Evolutionary conservation across 2,888 invertebrate species (phyloP).

Genomic region (Leucoptera coffeella): DNA sequence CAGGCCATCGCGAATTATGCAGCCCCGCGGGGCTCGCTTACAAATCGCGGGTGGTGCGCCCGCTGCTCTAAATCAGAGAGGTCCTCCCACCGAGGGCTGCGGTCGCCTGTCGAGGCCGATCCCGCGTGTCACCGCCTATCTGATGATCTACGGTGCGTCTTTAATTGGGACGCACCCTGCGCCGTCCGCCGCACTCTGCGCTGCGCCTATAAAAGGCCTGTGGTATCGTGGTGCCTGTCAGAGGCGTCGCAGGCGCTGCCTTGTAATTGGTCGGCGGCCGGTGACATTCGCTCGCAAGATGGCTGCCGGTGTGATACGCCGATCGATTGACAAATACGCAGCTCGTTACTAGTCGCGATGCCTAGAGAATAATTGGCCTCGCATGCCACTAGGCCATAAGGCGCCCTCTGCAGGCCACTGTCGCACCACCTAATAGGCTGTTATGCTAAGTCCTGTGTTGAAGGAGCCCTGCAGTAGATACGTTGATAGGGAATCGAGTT

Average conservation of each 20-base stretch:
- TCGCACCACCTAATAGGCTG: no score
- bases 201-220: constrained; percentile 44
- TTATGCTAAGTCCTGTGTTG: no score
- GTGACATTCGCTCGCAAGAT: constrained; percentile 49
- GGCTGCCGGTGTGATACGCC: constrained; percentile 33
- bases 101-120: not conserved
- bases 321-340: constrained; percentile 43
- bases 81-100: constrained; percentile 14
- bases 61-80: constrained; percentile 16
- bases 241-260: constrained; percentile 32
- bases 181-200: no score
- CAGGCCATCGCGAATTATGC: constrained; percentile 19
- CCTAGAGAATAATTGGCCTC: constrained; percentile 6
- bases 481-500: no score
- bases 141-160: constrained; percentile 6
- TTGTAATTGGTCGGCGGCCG: constrained; percentile 46
- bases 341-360: constrained; percentile 2
- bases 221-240: constrained; percentile 39
- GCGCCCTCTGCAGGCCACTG: no score
- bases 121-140: not conserved
- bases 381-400: constrained; percentile 3
- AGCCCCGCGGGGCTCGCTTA: constrained; percentile 20
- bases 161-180: constrained; percentile 41
- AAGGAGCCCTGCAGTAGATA: no score
- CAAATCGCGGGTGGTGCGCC: constrained; percentile 26